Evolutionary conservation across 2,888 invertebrate genomes (phyloP), one percentile per base, ranked within the genome.

Genomic region (Theodoxus fluviatilis): DNA sequence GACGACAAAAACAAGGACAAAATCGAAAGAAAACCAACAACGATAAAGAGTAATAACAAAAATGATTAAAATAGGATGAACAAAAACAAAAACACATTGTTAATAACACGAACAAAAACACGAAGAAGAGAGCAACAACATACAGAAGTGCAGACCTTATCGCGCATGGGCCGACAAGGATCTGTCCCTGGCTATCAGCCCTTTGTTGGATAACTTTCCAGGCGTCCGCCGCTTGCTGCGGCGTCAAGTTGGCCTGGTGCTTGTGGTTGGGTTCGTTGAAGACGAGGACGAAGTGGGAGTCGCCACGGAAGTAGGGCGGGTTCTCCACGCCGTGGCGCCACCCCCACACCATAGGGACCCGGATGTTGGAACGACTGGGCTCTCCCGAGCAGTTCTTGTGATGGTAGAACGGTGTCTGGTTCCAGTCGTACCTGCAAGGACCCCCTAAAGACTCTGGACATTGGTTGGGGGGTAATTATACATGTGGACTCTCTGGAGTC

Each of bases 181-280:
- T 69, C 18, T 69, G 70, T 1, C 74, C 74, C 57, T 67, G 67
- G 18, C 67, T 40, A 64, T 78, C 77, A 2, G 79, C 63, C 67
- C 75, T 28, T 33, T 61, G n/a, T 52, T 61, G 28, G 25, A 47
- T 38, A n/a, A 64, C 64, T 35, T 49, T 69, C 80, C 80, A 80
- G 18, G 74, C 69, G 3, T 0, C 18, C 15, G 78, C 80, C 0
- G 78, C 80, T 31, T 73, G 71, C 31, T 73, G 67, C 0, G 80
- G 74, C 0, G 73, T 74, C 55, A 80, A 52, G 68, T 79, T 76
- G 35, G 78, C 72, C 69, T 79, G 78, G 3, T 68, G 63, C 2
- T 64, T 25, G 69, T 73, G 72, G 67, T 79, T 79, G 35, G 79
- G 79, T 71, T 79, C 79, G 57, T 79, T 79, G 68, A 77, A 79